Evolutionary conservation across 2,888 invertebrate species (phyloP).

Genomic region (Chymomyza fuscimana): DNA sequence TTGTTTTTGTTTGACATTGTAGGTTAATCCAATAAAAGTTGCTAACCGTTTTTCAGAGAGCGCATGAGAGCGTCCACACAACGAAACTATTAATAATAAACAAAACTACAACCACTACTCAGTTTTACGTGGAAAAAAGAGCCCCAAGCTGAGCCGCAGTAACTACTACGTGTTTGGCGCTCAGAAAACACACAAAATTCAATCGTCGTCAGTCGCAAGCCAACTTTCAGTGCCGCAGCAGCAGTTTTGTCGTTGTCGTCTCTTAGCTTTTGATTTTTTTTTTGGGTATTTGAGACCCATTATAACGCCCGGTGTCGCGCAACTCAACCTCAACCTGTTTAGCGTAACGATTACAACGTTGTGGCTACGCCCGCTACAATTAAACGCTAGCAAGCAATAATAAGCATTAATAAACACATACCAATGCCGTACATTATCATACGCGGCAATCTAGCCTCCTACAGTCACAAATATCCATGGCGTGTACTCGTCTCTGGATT

Average conservation of each 20-base stretch:
- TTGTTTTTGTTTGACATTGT: slow-evolving; percentile 21
- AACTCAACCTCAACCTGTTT: slow-evolving; percentile 34
- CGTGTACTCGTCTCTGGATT: slow-evolving; percentile 92
- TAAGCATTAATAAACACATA: slow-evolving; percentile 41
- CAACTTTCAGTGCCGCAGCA: slow-evolving; percentile 50
- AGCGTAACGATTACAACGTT: slow-evolving; percentile 27
- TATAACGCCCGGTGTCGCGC: neutral
- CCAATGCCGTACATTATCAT: slow-evolving; percentile 94
- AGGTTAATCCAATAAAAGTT: slow-evolving; percentile 62
- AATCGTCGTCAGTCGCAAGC: slow-evolving; percentile 54
- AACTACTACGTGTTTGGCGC: neutral
- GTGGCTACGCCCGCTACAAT: slow-evolving; percentile 48
- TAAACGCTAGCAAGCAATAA: slow-evolving; percentile 28
- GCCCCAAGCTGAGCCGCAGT: slow-evolving; percentile 15
- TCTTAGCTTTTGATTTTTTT: slow-evolving; percentile 1
- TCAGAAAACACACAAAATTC: neutral
- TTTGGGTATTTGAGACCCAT: neutral
- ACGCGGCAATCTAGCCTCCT: slow-evolving; percentile 92
- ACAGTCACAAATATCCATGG: slow-evolving; percentile 93
- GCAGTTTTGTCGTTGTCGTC: neutral
- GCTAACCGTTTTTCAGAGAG: slow-evolving; percentile 54
- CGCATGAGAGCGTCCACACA: slow-evolving; percentile 27
- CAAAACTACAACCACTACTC: slow-evolving; percentile 22
- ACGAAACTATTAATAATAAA: slow-evolving; percentile 47
- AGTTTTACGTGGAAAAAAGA: slow-evolving; percentile 19